Evolutionary conservation across 2,113 vertebrate genomes (phyloP).

Genomic region (Passerina amoena): DNA sequence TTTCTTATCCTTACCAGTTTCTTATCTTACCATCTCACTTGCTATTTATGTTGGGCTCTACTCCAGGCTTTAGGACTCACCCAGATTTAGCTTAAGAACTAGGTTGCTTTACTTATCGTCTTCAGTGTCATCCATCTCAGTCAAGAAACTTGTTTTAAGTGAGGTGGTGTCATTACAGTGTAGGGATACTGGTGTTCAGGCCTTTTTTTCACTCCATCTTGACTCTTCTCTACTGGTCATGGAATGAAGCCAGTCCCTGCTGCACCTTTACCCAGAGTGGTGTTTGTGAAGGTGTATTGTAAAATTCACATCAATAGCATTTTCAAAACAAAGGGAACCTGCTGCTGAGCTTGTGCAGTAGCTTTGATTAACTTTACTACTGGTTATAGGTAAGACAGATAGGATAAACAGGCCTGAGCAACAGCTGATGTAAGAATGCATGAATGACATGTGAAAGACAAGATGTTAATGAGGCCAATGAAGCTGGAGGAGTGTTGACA

Average conservation of each 20-base stretch:
- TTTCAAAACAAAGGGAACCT: not conserved
- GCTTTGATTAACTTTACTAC: not conserved
- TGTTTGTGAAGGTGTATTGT: not conserved
- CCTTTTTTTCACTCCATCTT: not conserved
- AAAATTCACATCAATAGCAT: not conserved
- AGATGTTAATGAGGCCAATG: not conserved
- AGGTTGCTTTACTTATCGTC: not conserved
- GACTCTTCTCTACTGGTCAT: not conserved
- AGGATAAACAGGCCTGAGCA: not conserved
- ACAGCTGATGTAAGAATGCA: not conserved
- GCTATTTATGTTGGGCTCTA: not conserved
- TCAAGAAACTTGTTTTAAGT: not conserved
- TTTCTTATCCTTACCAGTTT: not conserved
- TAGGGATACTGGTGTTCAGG: not conserved
- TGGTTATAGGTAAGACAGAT: not conserved
- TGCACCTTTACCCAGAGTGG: not conserved
- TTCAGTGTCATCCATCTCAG: not conserved
- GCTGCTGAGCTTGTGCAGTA: not conserved
- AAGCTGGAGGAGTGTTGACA: not conserved
- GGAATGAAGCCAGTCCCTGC: not conserved
- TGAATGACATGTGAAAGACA: not conserved
- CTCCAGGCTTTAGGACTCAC: not conserved
- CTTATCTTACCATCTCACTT: not conserved
- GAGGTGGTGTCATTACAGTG: not conserved
- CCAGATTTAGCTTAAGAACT: not conserved